Conservation (phyloP, 2,888 invertebrate species). For the Eulithis prunata region DNA sequence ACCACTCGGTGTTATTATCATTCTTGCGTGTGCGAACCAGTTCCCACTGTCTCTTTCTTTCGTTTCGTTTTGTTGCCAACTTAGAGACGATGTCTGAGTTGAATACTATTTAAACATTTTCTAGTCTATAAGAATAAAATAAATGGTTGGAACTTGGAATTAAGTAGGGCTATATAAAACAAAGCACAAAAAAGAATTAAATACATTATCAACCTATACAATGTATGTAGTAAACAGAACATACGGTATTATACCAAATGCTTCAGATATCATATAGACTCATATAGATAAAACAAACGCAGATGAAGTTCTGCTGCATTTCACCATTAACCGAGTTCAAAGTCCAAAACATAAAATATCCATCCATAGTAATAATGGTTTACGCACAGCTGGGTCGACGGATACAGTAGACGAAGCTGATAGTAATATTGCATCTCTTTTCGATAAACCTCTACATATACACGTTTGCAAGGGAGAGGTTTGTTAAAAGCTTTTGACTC, state of each 20-base stretch:
- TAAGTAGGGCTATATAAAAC: neutral
- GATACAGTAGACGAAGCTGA: slow-evolving; percentile 66
- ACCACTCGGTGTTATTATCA: slow-evolving; percentile 28
- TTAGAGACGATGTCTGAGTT: neutral
- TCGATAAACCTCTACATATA: slow-evolving; percentile 60
- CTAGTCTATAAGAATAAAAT: neutral
- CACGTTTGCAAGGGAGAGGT: slow-evolving; percentile 65
- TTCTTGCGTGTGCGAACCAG: slow-evolving; percentile 42
- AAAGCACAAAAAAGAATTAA: no score
- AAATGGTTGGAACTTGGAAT: slow-evolving; percentile 7
- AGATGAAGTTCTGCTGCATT: slow-evolving; percentile 65
- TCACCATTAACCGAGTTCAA: slow-evolving; percentile 79
- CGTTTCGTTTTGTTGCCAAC: slow-evolving; percentile 18
- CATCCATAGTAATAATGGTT: slow-evolving; percentile 67
- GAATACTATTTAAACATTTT: neutral
- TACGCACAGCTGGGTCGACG: slow-evolving; percentile 74
- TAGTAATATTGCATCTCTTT: slow-evolving; percentile 76
- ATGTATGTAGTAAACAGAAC: slow-evolving; percentile 41
- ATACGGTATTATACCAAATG: slow-evolving; percentile 49
- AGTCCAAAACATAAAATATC: slow-evolving; percentile 76
- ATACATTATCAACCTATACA: neutral
- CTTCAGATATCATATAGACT: slow-evolving; percentile 61
- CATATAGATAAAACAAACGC: slow-evolving; percentile 61
- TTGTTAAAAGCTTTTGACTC: slow-evolving; percentile 67
- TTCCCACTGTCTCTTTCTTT: slow-evolving; percentile 25